A percentile compares a stretch with the other conserved stretches of the same genome.
phyloP scores from a whole-genome alignment of 2,113 vertebrate species.

The Crotalus horridus region DNA sequence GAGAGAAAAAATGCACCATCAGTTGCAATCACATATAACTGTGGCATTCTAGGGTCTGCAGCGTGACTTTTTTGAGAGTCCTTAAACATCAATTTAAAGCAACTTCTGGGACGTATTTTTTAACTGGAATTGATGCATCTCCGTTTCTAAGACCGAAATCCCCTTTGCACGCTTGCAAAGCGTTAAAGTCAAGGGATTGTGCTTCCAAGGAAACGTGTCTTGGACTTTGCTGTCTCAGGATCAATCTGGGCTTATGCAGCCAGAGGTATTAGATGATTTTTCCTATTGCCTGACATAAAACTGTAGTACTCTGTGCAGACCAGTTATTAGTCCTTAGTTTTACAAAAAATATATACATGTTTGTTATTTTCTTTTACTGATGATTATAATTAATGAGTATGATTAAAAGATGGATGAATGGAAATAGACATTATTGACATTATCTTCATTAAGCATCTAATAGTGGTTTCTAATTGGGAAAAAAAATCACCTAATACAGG shows the following conservation, averaged over 20 bases:
- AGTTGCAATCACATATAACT: neutral
- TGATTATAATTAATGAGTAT: neutral
- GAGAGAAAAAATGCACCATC: neutral
- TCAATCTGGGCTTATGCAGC: no score
- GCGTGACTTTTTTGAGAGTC: neutral
- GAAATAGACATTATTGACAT: neutral
- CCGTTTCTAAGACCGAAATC: neutral
- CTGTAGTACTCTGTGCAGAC: neutral
- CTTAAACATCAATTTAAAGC: neutral
- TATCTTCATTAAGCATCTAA: neutral
- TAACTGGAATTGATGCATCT: neutral
- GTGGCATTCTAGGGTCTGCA: neutral
- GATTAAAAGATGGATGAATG: neutral
- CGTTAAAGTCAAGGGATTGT: neutral
- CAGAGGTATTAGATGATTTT: neutral
- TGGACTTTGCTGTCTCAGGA: neutral
- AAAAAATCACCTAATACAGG: neutral
- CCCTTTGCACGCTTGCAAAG: neutral
- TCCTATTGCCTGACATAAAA: neutral
- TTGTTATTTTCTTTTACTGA: neutral
- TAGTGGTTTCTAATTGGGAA: no score
- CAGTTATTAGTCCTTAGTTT: neutral
- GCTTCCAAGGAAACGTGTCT: neutral
- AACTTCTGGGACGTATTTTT: neutral
- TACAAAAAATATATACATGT: neutral